Evolutionary conservation across 2,113 vertebrate genomes (phyloP), one percentile per base, ranked within the genome.

Genomic region (Plecotus auritus): DNA sequence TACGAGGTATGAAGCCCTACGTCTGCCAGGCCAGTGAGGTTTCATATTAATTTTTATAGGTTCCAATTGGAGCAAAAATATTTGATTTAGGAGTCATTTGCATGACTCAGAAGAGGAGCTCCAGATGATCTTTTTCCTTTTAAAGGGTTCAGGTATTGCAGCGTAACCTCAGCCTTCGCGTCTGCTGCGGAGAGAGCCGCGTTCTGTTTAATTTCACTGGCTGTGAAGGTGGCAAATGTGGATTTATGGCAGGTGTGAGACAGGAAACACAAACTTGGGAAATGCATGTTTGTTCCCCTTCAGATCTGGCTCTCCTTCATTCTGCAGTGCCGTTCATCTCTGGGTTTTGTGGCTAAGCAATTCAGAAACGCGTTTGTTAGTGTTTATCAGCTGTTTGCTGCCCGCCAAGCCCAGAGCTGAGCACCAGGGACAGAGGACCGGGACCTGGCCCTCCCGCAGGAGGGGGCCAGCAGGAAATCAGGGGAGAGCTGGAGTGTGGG

Each of bases 141-240:
- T 97, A 84, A 90, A 78, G 80, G 81, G 95, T 96, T 97, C 97
- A 98, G 96, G 97, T 98, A 96, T 96, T 95, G 93, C 86, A 12
- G 30, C 23, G 22, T 81, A 86, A 51, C 92, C 95, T 97, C 96
- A 93, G 91, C 93, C 92, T 78, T 91, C 88, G 26, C 12, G 17
- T 92, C 88, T 85, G 73, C 95, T 70, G 51, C 14, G 4, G 94
- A 18, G 70, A 91, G 92, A 93, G 95, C 93, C 78, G 42, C 37
- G 78, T 91, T 97, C 56, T 17, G 93, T 96, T 98, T 95, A 86
- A 85, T 95, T 96, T 97, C 95, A 95, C 90, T 84, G 87, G 37
- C 95, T 97, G 95, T 95, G 97, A 97, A 98, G 97, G 96, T 61
- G 97, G 90, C 87, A 95, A 66, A 7, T 88, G 93, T 91, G 96